Evolutionary conservation across 2,888 invertebrate genomes (phyloP).

Genomic region (Sesia bembeciformis): DNA sequence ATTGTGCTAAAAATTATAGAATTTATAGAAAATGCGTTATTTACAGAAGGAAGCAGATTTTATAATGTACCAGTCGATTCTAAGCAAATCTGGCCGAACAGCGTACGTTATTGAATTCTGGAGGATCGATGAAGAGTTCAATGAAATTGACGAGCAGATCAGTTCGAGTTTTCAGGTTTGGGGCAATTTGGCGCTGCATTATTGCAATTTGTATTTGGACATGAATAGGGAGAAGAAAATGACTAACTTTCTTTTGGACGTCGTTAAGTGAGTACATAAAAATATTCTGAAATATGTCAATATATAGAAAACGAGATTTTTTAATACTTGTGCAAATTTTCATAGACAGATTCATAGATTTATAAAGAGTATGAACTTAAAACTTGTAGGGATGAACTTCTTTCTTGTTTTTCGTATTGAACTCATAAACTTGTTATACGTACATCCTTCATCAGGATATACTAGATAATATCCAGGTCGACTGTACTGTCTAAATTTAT

Average conservation of each 20-base stretch:
- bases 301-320: no score
- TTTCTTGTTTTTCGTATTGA: no score
- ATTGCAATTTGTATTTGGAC: slow-evolving; percentile 78
- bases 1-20: not conserved
- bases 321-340: no score
- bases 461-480: no score
- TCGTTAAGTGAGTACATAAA: slow-evolving; percentile 80
- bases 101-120: slow-evolving; percentile 81
- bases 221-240: slow-evolving; percentile 82
- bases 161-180: slow-evolving; percentile 78
- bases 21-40: not conserved
- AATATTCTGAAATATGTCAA: not conserved
- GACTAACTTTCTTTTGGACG: slow-evolving; percentile 84
- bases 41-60: slow-evolving; percentile 49
- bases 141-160: slow-evolving; percentile 80
- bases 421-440: no score
- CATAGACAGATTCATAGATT: no score
- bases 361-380: no score
- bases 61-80: slow-evolving; percentile 76
- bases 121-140: slow-evolving; percentile 72
- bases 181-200: slow-evolving; percentile 81
- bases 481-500: not conserved
- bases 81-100: slow-evolving; percentile 76
- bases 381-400: no score
- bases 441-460: no score